Evolutionary conservation across 2,113 vertebrate genomes (phyloP).

Genomic region (Apodemus sylvaticus): DNA sequence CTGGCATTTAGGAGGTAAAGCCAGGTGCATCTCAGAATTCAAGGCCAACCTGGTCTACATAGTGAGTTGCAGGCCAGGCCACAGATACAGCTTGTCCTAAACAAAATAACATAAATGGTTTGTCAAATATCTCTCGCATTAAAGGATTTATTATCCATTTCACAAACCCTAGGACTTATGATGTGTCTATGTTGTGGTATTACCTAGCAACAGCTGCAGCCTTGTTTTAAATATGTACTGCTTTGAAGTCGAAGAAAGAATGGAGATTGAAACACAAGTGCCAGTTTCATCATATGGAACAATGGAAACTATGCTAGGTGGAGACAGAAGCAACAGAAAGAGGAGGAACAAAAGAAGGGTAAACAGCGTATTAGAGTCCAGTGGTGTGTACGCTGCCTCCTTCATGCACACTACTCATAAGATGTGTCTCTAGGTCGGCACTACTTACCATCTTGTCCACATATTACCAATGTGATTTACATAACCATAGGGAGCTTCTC

Average conservation of each 20-base stretch:
- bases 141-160: neutral
- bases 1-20: neutral
- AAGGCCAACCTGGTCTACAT: neutral
- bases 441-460: neutral
- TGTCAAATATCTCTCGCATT: neutral
- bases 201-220: slow-evolving; percentile 15
- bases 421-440: neutral
- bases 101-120: neutral
- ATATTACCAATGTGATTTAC: neutral
- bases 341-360: neutral
- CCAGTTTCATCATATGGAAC: neutral
- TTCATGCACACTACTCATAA: neutral
- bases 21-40: neutral
- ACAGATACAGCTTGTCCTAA: neutral
- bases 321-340: neutral
- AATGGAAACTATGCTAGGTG: neutral
- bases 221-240: neutral
- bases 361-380: neutral
- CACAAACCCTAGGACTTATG: slow-evolving; percentile 44
- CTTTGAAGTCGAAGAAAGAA: slow-evolving; percentile 5
- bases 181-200: neutral
- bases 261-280: neutral
- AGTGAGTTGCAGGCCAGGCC: neutral
- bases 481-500: neutral
- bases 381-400: neutral